Conservation (phyloP, 2,888 invertebrate species). For the Cyclophora albipunctata region DNA sequence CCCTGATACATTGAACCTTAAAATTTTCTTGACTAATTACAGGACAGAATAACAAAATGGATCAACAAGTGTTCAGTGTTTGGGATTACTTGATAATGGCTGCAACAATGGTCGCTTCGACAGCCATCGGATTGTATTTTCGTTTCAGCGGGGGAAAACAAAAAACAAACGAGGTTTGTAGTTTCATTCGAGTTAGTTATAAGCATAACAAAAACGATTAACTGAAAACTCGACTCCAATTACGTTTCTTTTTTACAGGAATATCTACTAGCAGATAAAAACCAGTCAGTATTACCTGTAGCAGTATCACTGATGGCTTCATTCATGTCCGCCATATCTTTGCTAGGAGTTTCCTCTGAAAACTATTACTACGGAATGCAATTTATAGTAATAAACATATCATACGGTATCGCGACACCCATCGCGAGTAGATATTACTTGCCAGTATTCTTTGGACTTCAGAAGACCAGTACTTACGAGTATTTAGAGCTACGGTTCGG, state of each 20-base stretch:
- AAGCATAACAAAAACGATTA: too few species aligned
- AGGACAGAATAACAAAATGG: slow-evolving; percentile 31
- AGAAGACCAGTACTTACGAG: slow-evolving; percentile 91
- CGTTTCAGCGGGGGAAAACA: slow-evolving; percentile 89
- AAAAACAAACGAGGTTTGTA: slow-evolving; percentile 81
- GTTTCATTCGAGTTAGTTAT: too few species aligned
- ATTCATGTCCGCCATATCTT: slow-evolving; percentile 92
- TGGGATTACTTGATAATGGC: slow-evolving; percentile 87
- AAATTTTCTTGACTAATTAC: too few species aligned
- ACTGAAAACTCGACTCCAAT: too few species aligned
- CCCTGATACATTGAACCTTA: too few species aligned
- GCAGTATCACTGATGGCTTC: slow-evolving; percentile 93
- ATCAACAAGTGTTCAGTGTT: slow-evolving; percentile 64
- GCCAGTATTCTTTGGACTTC: slow-evolving; percentile 88
- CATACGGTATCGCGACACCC: slow-evolving; percentile 84
- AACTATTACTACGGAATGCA: slow-evolving; percentile 88
- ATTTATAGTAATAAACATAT: slow-evolving; percentile 85
- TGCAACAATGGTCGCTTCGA: slow-evolving; percentile 80
- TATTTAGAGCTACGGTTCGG: slow-evolving; percentile 93
- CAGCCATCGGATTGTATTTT: slow-evolving; percentile 88
- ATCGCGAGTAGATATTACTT: slow-evolving; percentile 84
- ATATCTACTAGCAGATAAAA: slow-evolving; percentile 87
- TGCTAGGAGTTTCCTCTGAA: slow-evolving; percentile 91
- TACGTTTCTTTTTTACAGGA: slow-evolving; percentile 68
- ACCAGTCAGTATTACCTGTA: slow-evolving; percentile 87